Evolutionary conservation across 2,888 invertebrate genomes (phyloP).

Genomic region (Clunio marinus): DNA sequence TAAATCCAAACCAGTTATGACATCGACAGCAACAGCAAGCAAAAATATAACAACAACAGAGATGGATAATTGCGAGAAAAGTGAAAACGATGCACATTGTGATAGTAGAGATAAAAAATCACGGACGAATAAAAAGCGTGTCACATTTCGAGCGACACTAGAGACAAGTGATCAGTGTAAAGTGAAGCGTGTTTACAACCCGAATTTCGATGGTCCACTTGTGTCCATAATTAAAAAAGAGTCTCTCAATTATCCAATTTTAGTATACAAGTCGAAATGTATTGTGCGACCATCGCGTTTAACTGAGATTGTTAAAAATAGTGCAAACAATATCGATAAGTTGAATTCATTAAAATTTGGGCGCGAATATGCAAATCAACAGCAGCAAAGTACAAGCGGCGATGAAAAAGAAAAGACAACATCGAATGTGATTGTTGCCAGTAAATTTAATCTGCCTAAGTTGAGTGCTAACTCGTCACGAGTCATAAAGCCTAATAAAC

Average conservation of each 20-base stretch:
- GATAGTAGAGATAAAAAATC: conserved; percentile 39
- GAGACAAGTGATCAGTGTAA: conserved; percentile 62
- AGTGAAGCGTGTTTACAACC: conserved; percentile 57
- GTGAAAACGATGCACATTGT: conserved; percentile 32
- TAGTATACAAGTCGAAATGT: conserved; percentile 57
- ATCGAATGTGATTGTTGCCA: conserved; percentile 46
- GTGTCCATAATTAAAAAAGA: conserved; percentile 63
- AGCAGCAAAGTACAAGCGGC: not conserved
- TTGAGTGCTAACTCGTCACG: conserved; percentile 80
- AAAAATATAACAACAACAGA: conserved; percentile 26
- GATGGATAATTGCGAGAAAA: conserved; percentile 16
- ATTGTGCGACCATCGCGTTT: conserved; percentile 61
- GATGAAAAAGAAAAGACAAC: conserved; percentile 42
- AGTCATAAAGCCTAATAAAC: conserved; percentile 83
- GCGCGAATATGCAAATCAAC: conserved; percentile 26
- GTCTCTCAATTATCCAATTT: conserved; percentile 56
- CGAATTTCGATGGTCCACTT: conserved; percentile 58
- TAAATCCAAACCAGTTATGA: conserved; percentile 35
- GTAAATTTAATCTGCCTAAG: conserved; percentile 72
- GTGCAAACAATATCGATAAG: conserved; percentile 53
- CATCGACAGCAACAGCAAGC: conserved; percentile 30
- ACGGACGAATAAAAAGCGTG: conserved; percentile 56
- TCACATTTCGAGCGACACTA: conserved; percentile 59
- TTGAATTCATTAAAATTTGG: conserved; percentile 49
- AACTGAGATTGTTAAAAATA: conserved; percentile 59